Base-by-base conservation (phyloP, 2,888 invertebrate species). In the Cataglyphis rosenhaueri region DNA sequence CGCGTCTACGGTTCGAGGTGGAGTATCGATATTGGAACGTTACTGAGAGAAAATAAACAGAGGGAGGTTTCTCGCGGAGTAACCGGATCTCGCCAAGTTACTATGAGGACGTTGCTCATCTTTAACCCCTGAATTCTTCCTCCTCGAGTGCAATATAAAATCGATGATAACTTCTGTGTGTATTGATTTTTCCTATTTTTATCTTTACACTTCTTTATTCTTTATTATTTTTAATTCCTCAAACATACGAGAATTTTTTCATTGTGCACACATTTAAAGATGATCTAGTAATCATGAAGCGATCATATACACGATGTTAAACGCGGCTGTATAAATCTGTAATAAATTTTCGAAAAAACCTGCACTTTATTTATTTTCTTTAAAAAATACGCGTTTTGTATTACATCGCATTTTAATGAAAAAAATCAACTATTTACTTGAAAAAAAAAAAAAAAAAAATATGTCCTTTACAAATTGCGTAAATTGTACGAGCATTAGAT, bases 21-120 rank as follows among this genome's bases (percentile, higher is more conserved):
- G 57, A 55, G 74, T 79, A 71, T 74, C 83, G 87, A 86, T 87
- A 87, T 87, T 85, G 85, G 64, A 70, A 59, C 74, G 81, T 61
- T 61, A 79, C 41, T 62, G 71, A 68, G 74, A 62, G 65, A 87
- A 83, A 84, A 85, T 88, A 86, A 88, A 88, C 88, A 88, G 83
- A 82, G 83, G 57, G 75, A 62, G 64, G 65, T 83, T 64, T 55
- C 71, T 71, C 71, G 52, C 57, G 41, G 41, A 57, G 70, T 71
- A 79, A 79, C 78, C 78, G 78, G 59, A 79, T 79, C 71, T 71
- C 44, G 12, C 44, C 35, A 59, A 71, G 71, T 78, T 57, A 65
- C 71, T 71, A 59, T 12, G 59, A 70, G 70, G 57, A 79, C 59
- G 71, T 71, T 44, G 78, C 71, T 79, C 78, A 79, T 71, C 78